Conservation (phyloP, 2,888 invertebrate species). For the Philereme transversata region DNA sequence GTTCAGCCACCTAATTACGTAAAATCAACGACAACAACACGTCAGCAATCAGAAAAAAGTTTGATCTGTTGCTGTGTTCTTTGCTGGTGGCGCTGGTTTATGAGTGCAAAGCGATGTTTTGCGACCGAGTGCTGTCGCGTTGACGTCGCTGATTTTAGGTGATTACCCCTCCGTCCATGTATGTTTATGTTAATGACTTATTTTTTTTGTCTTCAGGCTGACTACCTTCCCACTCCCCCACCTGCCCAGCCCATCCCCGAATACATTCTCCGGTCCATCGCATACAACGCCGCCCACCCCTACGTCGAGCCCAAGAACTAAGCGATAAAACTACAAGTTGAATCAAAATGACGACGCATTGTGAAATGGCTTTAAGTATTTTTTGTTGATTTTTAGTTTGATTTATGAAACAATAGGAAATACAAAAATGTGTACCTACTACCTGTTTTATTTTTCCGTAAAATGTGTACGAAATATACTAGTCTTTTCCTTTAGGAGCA, state of each 20-base stretch:
- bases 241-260: conserved; percentile 74
- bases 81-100: no score
- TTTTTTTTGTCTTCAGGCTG: conserved; percentile 49
- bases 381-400: conserved; percentile 43
- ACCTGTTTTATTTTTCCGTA: conserved; percentile 11
- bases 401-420: conserved; percentile 46
- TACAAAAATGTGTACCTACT: conserved; percentile 39
- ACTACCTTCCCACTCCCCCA: conserved; percentile 60
- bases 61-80: no score
- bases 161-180: no score
- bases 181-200: not conserved
- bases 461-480: not conserved
- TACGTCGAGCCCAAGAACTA: conserved; percentile 44
- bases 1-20: no score
- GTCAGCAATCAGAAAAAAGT: no score
- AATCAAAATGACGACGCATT: conserved; percentile 36
- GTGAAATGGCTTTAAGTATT: conserved; percentile 45
- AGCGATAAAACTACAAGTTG: conserved; percentile 32
- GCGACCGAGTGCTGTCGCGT: no score
- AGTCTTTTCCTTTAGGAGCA: no score
- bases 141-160: no score
- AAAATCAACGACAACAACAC: no score
- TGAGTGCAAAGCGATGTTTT: no score
- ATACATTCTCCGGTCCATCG: conserved; percentile 68
- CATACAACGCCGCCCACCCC: conserved; percentile 76